A percentile compares a stretch with the other conserved stretches of the same genome.
Conservation (phyloP, 2,797 vertebrate species). For the Centroberyx gerrardi region DNA sequence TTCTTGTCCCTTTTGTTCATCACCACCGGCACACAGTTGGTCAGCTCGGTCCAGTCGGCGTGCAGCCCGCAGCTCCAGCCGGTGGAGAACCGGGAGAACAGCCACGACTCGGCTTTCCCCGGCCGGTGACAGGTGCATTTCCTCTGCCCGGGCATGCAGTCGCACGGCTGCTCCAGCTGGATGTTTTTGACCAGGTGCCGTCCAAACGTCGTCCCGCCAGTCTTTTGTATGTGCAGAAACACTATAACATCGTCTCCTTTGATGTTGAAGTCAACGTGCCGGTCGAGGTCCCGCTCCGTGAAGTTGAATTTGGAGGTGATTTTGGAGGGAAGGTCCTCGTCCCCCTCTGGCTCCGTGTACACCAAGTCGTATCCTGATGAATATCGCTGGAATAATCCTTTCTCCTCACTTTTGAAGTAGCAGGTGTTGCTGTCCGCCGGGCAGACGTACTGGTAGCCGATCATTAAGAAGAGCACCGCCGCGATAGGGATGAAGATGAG, state of each 20-base stretch:
- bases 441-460: slow-evolving; percentile 94
- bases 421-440: slow-evolving; percentile 89
- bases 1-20: slow-evolving; percentile 90
- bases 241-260: slow-evolving; percentile 94
- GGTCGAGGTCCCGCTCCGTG: slow-evolving; percentile 89
- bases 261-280: slow-evolving; percentile 91
- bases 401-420: slow-evolving; percentile 79
- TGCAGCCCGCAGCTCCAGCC: slow-evolving; percentile 97
- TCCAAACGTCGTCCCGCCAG: slow-evolving; percentile 96
- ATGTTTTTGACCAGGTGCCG: slow-evolving; percentile 96
- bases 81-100: slow-evolving; percentile 96
- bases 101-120: slow-evolving; percentile 93
- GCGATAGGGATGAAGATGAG: slow-evolving; percentile 91
- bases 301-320: slow-evolving; percentile 89
- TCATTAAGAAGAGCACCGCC: slow-evolving; percentile 90
- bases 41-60: slow-evolving; percentile 97
- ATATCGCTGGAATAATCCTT: slow-evolving; percentile 68
- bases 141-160: slow-evolving; percentile 93
- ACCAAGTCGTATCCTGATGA: slow-evolving; percentile 68
- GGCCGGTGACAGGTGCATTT: slow-evolving; percentile 95
- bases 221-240: slow-evolving; percentile 97
- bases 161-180: slow-evolving; percentile 93
- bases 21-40: slow-evolving; percentile 93
- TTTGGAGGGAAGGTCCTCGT: slow-evolving; percentile 80
- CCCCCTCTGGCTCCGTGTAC: slow-evolving; percentile 78